Evolutionary conservation across 2,888 invertebrate species (phyloP).

Genomic region (Drosophila flavopinicola): DNA sequence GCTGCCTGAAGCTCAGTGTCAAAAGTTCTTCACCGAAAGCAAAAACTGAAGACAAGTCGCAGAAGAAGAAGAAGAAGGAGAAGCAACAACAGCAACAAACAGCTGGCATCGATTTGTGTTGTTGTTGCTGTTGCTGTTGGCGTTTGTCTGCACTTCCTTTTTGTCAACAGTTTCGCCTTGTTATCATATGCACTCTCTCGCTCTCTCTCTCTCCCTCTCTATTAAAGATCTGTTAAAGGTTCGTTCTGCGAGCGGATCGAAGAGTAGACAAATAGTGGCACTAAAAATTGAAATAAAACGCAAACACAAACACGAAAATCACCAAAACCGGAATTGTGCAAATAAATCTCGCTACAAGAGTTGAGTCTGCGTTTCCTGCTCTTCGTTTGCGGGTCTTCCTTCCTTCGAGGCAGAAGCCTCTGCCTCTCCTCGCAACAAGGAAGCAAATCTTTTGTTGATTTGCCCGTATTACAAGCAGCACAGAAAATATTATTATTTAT

Average conservation of each 20-base stretch:
- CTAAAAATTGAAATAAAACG: slow-evolving; percentile 65
- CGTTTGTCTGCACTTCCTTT: slow-evolving; percentile 44
- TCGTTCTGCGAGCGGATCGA: slow-evolving; percentile 19
- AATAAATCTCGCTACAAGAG: slow-evolving; percentile 73
- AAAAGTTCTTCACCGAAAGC: slow-evolving; percentile 48
- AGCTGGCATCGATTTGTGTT: slow-evolving; percentile 58
- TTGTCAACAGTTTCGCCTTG: slow-evolving; percentile 54
- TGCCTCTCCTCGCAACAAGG: slow-evolving; percentile 54
- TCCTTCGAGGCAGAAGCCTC: slow-evolving; percentile 27
- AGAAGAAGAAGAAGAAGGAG: slow-evolving; percentile 11
- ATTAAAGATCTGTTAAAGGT: slow-evolving; percentile 24
- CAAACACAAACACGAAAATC: slow-evolving; percentile 43
- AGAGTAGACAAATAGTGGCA: slow-evolving; percentile 58
- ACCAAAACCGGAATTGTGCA: slow-evolving; percentile 77
- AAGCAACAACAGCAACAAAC: slow-evolving; percentile 39
- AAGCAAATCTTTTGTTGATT: slow-evolving; percentile 63
- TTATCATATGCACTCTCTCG: slow-evolving; percentile 38
- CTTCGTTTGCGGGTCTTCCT: slow-evolving; percentile 13
- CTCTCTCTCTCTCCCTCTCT: slow-evolving; percentile 1
- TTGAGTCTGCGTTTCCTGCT: slow-evolving; percentile 43
- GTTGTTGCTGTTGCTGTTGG: slow-evolving; percentile 21
- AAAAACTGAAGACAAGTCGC: slow-evolving; percentile 8
- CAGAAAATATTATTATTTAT: slow-evolving; percentile 73
- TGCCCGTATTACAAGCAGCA: slow-evolving; percentile 60
- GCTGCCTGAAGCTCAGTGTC: slow-evolving; percentile 58